phyloP scores from a whole-genome alignment of 2,888 invertebrate genomes.

The Ornithoptera alexandrae region DNA sequence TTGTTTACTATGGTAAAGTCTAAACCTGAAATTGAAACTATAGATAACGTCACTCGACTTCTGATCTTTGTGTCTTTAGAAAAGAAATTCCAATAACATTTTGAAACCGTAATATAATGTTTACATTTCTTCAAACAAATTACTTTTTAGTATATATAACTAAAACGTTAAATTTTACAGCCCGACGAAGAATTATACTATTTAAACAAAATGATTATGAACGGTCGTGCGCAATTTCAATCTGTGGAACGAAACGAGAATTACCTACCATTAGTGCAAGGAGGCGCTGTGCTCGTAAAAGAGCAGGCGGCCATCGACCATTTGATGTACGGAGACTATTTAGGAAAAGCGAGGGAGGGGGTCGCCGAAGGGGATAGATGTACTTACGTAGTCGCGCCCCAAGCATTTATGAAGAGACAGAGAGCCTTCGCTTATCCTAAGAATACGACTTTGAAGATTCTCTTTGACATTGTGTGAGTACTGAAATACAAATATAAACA shows the following conservation, averaged over 20 bases:
- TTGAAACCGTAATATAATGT: no score
- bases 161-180: constrained; percentile 41
- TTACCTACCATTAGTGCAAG: constrained; percentile 54
- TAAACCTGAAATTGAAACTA: background rate
- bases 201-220: constrained; percentile 64
- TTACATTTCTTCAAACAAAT: no score
- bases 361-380: constrained; percentile 83
- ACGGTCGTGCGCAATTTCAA: constrained; percentile 62
- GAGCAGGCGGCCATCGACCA: constrained; percentile 85
- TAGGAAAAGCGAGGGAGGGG: constrained; percentile 78
- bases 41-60: no score
- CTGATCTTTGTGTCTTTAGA: no score
- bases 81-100: no score
- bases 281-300: constrained; percentile 77
- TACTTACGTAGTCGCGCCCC: constrained; percentile 87
- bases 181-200: constrained; percentile 63
- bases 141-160: background rate
- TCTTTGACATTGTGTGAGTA: constrained; percentile 86
- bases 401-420: constrained; percentile 82
- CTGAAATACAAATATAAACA: background rate
- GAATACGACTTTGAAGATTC: constrained; percentile 77
- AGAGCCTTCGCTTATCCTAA: constrained; percentile 87
- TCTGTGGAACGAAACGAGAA: constrained; percentile 47
- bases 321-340: constrained; percentile 85
- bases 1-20: background rate